Base-by-base conservation (phyloP, 2,888 invertebrate genomes). In the Urechis unicinctus region DNA sequence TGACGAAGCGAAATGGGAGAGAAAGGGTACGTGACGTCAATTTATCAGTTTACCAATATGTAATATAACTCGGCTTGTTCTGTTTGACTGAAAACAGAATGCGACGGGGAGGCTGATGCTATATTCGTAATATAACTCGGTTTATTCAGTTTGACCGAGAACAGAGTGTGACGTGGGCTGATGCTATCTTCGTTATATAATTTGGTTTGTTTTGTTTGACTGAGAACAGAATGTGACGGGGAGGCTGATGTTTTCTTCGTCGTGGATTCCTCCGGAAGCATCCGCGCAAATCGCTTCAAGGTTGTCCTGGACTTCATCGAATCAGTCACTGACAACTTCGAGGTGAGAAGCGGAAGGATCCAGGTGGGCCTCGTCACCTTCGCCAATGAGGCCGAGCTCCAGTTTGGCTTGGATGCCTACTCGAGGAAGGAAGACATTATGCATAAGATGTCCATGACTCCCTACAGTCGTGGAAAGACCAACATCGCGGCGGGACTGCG, bases 401-500 rank as follows among this genome's bases (percentile, higher is more conserved):
- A 36, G 36, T 36, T 36, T 17, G 9, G 17, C 17, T 36, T 36
- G 36, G 17, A 36, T 17, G 36, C 9, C 17, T 36, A 36, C 36
- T 17, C 9, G 17, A 36, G 9, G 9, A 17, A 9, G 17, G 36
- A 36, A 36, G 36, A 36, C 17, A 17, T 36, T 36, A 17, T 13
- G 36, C 36, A 36, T 13, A 17, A 9, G 9, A 17, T 36, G 9
- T 9, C 9, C 9, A 36, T 36, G 36, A 36, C 17, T 6, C 52
- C 25, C 56, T 56, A 56, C 52, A 3, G 17, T 13, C 22, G 25
- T 3, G 36, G 41, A 1, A 28, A 42, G 41, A 49, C 49, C 1
- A 17, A 49, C 49, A 49, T 28, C 3, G 49, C 49, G 25, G 54
- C 48, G 42, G 48, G 49, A 17, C 21, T 56, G 24, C 52, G 52